These are phyloP conservation scores for Molorchus minor DNA, from an alignment of 2,888 invertebrate species.

Conservation along the genomic window DNA sequence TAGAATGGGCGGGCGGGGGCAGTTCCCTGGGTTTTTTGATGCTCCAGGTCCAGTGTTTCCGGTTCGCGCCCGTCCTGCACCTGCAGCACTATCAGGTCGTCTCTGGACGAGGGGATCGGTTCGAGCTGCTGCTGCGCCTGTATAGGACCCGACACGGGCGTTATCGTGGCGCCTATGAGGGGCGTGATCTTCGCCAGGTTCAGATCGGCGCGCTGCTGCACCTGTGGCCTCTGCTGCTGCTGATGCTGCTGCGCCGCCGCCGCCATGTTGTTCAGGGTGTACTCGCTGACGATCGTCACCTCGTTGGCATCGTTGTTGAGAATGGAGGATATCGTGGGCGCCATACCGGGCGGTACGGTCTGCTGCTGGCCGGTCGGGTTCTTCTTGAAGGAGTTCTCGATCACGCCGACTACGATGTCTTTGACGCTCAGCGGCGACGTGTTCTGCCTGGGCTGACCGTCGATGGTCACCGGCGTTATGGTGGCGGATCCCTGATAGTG, in stretches of 20 bases:
- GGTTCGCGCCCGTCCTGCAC: constrained; percentile 60
- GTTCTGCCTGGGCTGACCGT: constrained; percentile 58
- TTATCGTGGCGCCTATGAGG: constrained; percentile 75
- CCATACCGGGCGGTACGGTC: constrained; percentile 60
- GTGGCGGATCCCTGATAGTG: constrained; percentile 60
- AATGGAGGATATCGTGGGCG: constrained; percentile 71
- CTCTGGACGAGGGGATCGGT: constrained; percentile 53
- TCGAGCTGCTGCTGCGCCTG: constrained; percentile 56
- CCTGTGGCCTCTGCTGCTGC: constrained; percentile 43
- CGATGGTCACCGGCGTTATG: constrained; percentile 61
- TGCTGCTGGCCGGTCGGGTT: constrained; percentile 64
- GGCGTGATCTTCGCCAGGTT: constrained; percentile 63
- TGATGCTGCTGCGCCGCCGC: constrained; percentile 37
- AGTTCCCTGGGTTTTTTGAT: constrained; percentile 74
- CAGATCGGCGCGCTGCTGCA: constrained; percentile 53
- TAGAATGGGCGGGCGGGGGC: constrained; percentile 50
- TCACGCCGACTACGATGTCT: constrained; percentile 84
- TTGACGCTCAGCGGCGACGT: constrained; percentile 77
- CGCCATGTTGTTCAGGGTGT: constrained; percentile 57
- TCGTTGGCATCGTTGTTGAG: constrained; percentile 67
- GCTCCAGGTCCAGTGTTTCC: constrained; percentile 76
- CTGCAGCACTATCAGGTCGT: constrained; percentile 73
- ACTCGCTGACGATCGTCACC: constrained; percentile 67
- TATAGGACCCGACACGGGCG: constrained; percentile 67
- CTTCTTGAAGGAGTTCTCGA: constrained; percentile 81